Percentiles rank a stretch among this genome's conserved stretches.
Conservation (phyloP, 2,888 invertebrate species). For the Augochlorella aurata region DNA sequence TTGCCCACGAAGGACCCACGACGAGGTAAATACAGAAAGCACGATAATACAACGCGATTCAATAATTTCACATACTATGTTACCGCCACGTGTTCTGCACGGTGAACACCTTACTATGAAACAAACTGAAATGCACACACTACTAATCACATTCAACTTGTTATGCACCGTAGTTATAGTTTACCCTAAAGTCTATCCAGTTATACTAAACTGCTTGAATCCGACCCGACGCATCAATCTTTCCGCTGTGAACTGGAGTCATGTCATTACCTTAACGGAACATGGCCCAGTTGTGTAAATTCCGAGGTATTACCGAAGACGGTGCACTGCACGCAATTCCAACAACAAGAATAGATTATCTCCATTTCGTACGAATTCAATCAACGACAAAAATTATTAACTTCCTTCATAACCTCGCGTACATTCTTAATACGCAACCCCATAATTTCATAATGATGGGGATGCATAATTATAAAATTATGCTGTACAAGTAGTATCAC, state of each 20-base stretch:
- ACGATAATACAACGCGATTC: background rate
- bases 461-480: too few relatives aligned
- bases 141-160: background rate
- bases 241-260: background rate
- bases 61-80: background rate
- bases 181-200: background rate
- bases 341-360: background rate
- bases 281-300: background rate
- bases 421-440: too few relatives aligned
- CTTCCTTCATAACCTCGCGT: too few relatives aligned
- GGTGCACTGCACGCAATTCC: background rate
- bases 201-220: slow-evolving; percentile 3
- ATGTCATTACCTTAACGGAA: background rate
- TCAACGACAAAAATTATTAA: background rate
- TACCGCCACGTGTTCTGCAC: background rate
- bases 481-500: too few relatives aligned
- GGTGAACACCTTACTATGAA: background rate
- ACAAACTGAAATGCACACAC: background rate
- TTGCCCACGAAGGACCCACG: background rate
- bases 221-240: slow-evolving; percentile 7
- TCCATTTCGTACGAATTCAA: background rate
- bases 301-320: background rate
- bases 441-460: too few relatives aligned
- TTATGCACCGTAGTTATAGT: background rate
- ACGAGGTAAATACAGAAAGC: background rate